These are phyloP conservation scores for Phaonia tiefii DNA, from an alignment of 2,888 invertebrate species.

Conservation along the genomic window DNA sequence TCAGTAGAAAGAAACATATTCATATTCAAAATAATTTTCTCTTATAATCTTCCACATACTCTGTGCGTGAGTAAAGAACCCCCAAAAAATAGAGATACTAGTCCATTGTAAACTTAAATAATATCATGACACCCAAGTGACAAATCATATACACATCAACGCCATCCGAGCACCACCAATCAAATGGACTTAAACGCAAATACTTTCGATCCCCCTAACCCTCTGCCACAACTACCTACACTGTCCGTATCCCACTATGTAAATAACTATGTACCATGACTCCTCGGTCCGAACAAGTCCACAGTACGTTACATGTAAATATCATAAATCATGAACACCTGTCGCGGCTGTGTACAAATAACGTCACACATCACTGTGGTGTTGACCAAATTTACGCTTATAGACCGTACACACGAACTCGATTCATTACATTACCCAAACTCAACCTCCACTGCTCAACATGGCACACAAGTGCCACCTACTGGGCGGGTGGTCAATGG, in stretches of 20 bases:
- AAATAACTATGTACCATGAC: no score
- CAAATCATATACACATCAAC: constrained; percentile 41
- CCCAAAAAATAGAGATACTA: no score
- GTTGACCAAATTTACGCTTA: constrained; percentile 37
- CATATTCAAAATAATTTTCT: no score
- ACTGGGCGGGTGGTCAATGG: constrained; percentile 12
- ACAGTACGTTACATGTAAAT: constrained; percentile 58
- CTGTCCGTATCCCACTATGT: neutral
- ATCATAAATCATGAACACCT: constrained; percentile 79
- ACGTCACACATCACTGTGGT: constrained; percentile 29
- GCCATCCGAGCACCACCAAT: constrained; percentile 3
- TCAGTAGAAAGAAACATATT: no score
- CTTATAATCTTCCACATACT: no score
- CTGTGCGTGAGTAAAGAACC: no score
- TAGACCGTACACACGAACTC: neutral
- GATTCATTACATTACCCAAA: neutral
- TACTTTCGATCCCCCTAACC: neutral
- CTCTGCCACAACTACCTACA: neutral
- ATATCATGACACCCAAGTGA: constrained; percentile 18
- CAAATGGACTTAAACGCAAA: constrained; percentile 23
- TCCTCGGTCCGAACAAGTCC: neutral
- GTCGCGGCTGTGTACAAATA: constrained; percentile 64
- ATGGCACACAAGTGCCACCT: neutral
- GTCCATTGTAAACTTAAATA: neutral
- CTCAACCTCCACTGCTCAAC: neutral